These are phyloP conservation scores for Discoglossus pictus DNA, from an alignment of 2,797 vertebrate genomes.

Conservation along the genomic window DNA sequence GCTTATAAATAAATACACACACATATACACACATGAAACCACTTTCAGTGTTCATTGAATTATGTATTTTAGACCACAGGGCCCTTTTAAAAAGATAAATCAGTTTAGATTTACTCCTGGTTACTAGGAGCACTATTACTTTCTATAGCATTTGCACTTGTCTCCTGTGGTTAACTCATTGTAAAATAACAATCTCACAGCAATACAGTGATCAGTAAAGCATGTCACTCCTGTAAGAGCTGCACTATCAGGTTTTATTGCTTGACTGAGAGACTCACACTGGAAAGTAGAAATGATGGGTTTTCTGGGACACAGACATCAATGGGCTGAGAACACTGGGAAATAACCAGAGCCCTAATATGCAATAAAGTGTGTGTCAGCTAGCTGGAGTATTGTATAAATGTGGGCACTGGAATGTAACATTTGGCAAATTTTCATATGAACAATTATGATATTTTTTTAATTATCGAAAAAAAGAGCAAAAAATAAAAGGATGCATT, in stretches of 20 bases:
- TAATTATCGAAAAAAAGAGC: too few species aligned
- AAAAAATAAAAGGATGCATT: too few species aligned
- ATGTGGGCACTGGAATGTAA: too few species aligned
- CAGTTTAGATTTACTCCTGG: slow-evolving; percentile 17
- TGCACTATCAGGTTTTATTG: slow-evolving; percentile 39
- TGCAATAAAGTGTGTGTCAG: neutral
- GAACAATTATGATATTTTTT: too few species aligned
- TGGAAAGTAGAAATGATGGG: slow-evolving; percentile 35
- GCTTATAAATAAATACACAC: too few species aligned
- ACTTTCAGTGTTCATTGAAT: neutral
- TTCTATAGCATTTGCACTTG: slow-evolving; percentile 38
- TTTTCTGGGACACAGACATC: slow-evolving; percentile 25
- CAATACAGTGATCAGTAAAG: slow-evolving; percentile 44
- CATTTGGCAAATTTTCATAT: too few species aligned
- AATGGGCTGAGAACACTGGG: slow-evolving; percentile 2
- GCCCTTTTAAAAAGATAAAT: slow-evolving; percentile 23
- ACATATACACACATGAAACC: too few species aligned
- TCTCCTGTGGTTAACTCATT: slow-evolving; percentile 47
- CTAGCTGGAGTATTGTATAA: slow-evolving; percentile 8
- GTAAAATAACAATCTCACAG: slow-evolving; percentile 45
- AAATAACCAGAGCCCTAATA: slow-evolving; percentile 9
- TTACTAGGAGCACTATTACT: neutral
- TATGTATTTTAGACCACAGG: neutral
- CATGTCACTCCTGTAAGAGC: slow-evolving; percentile 47
- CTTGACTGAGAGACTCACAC: slow-evolving; percentile 34